phyloP scores from a whole-genome alignment of 2,888 invertebrate genomes.

The Axea sp. region DNA sequence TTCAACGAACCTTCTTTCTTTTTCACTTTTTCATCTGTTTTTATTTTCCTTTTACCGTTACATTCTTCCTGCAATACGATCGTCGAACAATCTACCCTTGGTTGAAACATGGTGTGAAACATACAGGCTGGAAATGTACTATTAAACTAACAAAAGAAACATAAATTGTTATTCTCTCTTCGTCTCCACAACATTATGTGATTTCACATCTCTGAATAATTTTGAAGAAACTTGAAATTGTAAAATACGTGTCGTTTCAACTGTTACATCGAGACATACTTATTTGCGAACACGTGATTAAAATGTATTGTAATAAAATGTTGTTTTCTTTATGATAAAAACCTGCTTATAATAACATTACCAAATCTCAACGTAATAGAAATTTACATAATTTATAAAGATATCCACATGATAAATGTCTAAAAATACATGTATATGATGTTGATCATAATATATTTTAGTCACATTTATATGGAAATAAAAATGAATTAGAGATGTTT shows the following conservation, averaged over 20 bases:
- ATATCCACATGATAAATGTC: too few relatives aligned
- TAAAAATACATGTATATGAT: too few relatives aligned
- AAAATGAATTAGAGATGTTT: too few relatives aligned
- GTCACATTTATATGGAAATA: too few relatives aligned
- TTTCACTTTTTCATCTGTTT: constrained; percentile 25
- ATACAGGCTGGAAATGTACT: constrained; percentile 41
- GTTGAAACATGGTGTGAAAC: constrained; percentile 37
- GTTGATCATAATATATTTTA: too few relatives aligned
- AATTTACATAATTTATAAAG: too few relatives aligned
- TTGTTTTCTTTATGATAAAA: too few relatives aligned
- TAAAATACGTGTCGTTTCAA: not conserved
- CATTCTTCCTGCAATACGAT: constrained; percentile 32
- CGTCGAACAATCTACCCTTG: constrained; percentile 45
- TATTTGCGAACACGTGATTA: constrained; percentile 1
- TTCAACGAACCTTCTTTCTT: constrained; percentile 30
- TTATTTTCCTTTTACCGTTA: constrained; percentile 32
- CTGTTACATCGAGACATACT: not conserved
- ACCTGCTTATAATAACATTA: too few relatives aligned
- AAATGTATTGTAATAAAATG: too few relatives aligned
- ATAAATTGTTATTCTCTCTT: constrained; percentile 27
- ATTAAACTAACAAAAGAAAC: constrained; percentile 58
- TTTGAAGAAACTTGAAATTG: constrained; percentile 4
- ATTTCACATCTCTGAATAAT: constrained; percentile 25
- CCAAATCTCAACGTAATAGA: too few relatives aligned
- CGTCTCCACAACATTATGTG: constrained; percentile 32